Conservation (phyloP, 1,140 invertebrate species). For the Megalopta genalis region DNA sequence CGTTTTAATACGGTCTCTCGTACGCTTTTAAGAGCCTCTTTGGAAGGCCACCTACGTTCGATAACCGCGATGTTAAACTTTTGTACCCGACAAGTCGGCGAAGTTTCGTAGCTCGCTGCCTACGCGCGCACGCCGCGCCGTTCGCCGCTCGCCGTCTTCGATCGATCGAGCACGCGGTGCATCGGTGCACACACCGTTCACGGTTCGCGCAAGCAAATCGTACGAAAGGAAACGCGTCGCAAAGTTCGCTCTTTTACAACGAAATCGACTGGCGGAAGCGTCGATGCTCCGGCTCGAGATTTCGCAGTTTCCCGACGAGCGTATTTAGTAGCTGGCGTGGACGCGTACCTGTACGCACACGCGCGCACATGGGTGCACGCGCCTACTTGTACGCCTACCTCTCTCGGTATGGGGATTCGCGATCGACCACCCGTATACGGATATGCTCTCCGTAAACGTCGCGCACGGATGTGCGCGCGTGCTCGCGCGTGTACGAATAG, state of each 20-base stretch:
- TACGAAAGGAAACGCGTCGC: no score
- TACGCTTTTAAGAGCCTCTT: no score
- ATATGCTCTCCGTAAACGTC: constrained; percentile 16
- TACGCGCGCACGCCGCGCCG: background rate
- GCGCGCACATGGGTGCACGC: background rate
- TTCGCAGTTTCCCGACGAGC: no score
- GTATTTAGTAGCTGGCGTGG: no score
- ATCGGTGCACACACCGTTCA: no score
- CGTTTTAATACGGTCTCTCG: no score
- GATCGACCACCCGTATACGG: constrained; percentile 60
- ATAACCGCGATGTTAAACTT: background rate
- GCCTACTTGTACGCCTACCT: constrained; percentile 30
- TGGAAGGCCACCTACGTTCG: background rate
- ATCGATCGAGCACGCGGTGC: background rate
- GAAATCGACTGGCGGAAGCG: no score
- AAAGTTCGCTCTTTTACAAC: no score
- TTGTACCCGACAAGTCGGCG: background rate
- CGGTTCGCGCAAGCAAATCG: no score
- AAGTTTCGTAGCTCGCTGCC: background rate
- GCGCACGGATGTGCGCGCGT: background rate
- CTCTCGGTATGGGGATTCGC: constrained; percentile 27
- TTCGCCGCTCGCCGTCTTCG: background rate
- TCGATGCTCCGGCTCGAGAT: no score
- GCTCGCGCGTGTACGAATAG: no score
- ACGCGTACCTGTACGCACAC: no score